A percentile compares a stretch with the other conserved stretches of the same genome.
phyloP scores from a whole-genome alignment of 2,113 vertebrate species.

The Cygnus atratus region DNA sequence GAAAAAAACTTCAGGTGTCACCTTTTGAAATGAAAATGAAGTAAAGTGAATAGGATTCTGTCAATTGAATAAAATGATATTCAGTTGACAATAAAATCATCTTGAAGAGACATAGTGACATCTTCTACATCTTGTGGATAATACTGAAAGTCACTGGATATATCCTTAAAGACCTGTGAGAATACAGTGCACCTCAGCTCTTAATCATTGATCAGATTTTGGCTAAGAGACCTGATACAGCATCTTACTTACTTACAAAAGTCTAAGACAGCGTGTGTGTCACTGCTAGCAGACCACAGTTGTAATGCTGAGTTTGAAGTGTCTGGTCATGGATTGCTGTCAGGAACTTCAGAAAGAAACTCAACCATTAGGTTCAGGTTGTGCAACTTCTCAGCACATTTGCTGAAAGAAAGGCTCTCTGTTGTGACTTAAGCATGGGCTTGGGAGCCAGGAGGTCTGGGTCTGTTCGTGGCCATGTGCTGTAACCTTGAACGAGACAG shows the following conservation, averaged over 20 bases:
- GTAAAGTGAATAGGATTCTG: background rate
- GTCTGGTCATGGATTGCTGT: slow-evolving; percentile 38
- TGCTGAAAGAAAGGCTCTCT: background rate
- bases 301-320: slow-evolving; percentile 1
- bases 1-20: background rate
- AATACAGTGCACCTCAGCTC: background rate
- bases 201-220: background rate
- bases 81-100: background rate
- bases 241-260: background rate
- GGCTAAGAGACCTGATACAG: background rate
- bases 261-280: background rate
- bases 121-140: background rate
- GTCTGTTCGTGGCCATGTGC: background rate
- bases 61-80: background rate
- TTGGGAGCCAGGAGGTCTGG: slow-evolving; percentile 56
- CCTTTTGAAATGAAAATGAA: background rate
- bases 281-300: background rate
- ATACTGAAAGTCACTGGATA: background rate
- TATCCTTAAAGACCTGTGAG: background rate
- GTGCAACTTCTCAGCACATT: slow-evolving; percentile 46
- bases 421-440: background rate
- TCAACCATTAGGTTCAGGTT: background rate
- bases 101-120: background rate
- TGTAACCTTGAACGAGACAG: background rate
- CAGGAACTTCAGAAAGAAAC: background rate